These are phyloP conservation scores for Lethenteron reissneri DNA, from an alignment of 2,113 vertebrate genomes.

Conservation along the genomic window DNA sequence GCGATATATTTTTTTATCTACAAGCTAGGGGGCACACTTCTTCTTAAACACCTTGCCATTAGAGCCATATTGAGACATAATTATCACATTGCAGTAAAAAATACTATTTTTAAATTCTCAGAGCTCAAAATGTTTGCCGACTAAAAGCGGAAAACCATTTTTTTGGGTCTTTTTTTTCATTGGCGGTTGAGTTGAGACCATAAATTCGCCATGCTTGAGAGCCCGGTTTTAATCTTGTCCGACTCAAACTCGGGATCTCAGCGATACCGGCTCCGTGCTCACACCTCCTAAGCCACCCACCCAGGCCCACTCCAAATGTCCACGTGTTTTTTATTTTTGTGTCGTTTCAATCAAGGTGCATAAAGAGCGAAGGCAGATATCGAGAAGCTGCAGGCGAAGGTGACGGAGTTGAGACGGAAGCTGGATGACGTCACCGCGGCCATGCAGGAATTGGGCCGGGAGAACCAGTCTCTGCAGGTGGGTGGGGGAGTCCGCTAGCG, in stretches of 20 bases:
- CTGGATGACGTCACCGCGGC: constrained; percentile 84
- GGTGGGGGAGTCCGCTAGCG: not conserved
- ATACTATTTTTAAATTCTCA: no score
- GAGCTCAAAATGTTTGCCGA: no score
- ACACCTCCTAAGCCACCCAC: not conserved
- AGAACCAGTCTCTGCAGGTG: constrained; percentile 93
- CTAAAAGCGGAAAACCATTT: no score
- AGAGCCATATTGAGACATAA: no score
- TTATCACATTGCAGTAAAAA: no score
- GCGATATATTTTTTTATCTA: no score
- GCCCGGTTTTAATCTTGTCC: not conserved
- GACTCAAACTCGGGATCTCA: not conserved
- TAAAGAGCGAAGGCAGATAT: constrained; percentile 94
- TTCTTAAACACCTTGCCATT: no score
- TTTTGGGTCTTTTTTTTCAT: not conserved
- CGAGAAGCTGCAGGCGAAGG: constrained; percentile 82
- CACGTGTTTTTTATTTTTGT: not conserved
- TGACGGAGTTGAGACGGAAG: constrained; percentile 68
- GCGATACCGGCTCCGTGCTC: not conserved
- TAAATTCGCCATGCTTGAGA: not conserved
- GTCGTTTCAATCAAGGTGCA: constrained; percentile 31
- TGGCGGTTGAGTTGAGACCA: not conserved
- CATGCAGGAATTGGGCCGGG: constrained; percentile 85
- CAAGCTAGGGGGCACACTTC: no score
- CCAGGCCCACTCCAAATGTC: no score